Evolutionary conservation across 2,888 invertebrate species (phyloP).

Genomic region (Ypsolopha sequella): DNA sequence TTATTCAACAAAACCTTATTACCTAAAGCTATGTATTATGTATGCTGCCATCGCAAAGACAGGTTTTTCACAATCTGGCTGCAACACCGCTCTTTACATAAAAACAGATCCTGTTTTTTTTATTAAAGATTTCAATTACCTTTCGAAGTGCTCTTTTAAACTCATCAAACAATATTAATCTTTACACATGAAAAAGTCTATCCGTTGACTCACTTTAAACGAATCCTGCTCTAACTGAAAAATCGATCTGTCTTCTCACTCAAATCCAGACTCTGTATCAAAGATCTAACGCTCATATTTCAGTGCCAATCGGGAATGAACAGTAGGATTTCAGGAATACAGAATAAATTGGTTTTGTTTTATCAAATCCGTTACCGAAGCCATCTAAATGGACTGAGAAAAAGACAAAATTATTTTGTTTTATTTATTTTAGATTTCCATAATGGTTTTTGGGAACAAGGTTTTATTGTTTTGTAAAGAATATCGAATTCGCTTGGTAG

Average conservation of each 20-base stretch:
- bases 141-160: neutral
- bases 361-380: conserved; percentile 3
- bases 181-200: conserved; percentile 15
- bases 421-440: neutral
- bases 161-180: conserved; percentile 9
- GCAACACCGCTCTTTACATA: too few relatives aligned
- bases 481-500: neutral
- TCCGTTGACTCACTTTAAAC: neutral
- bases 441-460: neutral
- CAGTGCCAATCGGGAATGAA: neutral
- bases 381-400: neutral
- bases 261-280: neutral
- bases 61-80: too few relatives aligned
- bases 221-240: neutral
- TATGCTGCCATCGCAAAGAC: too few relatives aligned
- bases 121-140: neutral
- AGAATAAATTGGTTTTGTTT: conserved; percentile 9
- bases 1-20: too few relatives aligned
- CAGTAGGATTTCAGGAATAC: neutral
- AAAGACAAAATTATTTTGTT: conserved; percentile 2
- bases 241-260: neutral
- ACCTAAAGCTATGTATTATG: too few relatives aligned
- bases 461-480: neutral
- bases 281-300: neutral
- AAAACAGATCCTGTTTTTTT: too few relatives aligned